Conservation (phyloP, 2,797 vertebrate genomes). For the Galagoides demidoff region DNA sequence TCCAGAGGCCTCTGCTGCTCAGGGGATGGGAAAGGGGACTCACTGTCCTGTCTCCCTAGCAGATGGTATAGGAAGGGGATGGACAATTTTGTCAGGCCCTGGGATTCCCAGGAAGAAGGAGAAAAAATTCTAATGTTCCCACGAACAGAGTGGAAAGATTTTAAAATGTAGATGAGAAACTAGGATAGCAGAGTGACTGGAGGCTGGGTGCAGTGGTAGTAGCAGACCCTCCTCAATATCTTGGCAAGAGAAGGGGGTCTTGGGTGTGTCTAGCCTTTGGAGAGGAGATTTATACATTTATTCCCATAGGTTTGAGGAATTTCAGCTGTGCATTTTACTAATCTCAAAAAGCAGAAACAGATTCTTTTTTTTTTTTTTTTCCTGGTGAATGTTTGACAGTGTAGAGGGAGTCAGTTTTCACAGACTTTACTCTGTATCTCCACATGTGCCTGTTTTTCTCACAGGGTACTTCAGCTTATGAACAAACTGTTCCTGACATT, state of each 20-base stretch:
- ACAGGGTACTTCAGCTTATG: not conserved
- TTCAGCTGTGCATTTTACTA: not conserved
- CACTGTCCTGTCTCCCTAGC: not conserved
- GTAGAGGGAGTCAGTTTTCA: not conserved
- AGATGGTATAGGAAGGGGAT: not conserved
- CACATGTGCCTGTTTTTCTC: not conserved
- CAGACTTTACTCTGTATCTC: not conserved
- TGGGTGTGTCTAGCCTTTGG: not conserved
- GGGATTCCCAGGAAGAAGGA: not conserved
- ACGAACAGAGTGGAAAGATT: not conserved
- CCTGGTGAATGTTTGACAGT: not conserved
- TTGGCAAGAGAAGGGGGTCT: not conserved
- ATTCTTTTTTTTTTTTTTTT: not conserved
- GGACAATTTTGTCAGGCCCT: not conserved
- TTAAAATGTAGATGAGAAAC: not conserved
- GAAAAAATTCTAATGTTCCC: not conserved
- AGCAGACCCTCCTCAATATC: not conserved
- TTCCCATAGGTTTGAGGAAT: not conserved
- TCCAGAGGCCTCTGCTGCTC: not conserved
- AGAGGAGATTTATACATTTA: not conserved
- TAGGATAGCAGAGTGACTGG: not conserved
- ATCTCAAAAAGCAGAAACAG: not conserved
- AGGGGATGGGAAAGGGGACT: not conserved
- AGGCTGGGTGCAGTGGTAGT: not conserved
- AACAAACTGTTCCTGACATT: not conserved